Evolutionary conservation across 2,888 invertebrate genomes (phyloP), one percentile per base, ranked within the genome.

Genomic region (Sphaerophoria rueppellii): DNA sequence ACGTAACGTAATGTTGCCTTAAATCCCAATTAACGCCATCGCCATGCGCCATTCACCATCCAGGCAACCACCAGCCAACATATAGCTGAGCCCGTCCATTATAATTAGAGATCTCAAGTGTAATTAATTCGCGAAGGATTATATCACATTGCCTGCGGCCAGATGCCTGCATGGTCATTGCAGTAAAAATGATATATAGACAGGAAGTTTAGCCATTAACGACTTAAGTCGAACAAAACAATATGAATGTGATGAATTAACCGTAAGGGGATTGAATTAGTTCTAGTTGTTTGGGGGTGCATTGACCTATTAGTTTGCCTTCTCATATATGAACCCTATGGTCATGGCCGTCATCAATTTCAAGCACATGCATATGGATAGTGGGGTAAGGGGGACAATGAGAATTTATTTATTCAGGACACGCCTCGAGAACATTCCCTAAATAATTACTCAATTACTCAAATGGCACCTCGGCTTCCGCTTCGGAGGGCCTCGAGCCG

Each of bases 361-460:
- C 37, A 16, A 52, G 12, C 12, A 9, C 9, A 6, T 43, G 12
- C 11, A 37, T 52, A 37, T 52, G 52, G 7, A 37, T 40, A 61
- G 14, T 32, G 60, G 63, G 69, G 61, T 61, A 77, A 67, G 67
- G 55, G 48, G 69, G 61, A 61, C 34, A 69, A 40, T 35, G 40
- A 0, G 24, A 61, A 69, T 69, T 69, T 58, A 74, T 78, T 78
- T 82, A 82, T 72, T 74, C 78, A 78, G 78, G 58, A 70, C 78
- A 74, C 70, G 82, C 63, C 63, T 73, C 40, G 24, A 43, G 78
- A 55, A 52, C 57, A 65, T 73, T 70, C 57, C 52, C 24, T 70
- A 82, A 82, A 78, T 82, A 82, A 82, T 82, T 82, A 82, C 82
- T 78, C 78, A 78, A 82, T 82, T 82, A 82, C 73, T 74, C 78